Percentiles rank a stretch among this genome's conserved stretches.
These are phyloP conservation scores for Tyrophagus putrescentiae DNA, from an alignment of 1,140 invertebrate species.

Conservation along the genomic window DNA sequence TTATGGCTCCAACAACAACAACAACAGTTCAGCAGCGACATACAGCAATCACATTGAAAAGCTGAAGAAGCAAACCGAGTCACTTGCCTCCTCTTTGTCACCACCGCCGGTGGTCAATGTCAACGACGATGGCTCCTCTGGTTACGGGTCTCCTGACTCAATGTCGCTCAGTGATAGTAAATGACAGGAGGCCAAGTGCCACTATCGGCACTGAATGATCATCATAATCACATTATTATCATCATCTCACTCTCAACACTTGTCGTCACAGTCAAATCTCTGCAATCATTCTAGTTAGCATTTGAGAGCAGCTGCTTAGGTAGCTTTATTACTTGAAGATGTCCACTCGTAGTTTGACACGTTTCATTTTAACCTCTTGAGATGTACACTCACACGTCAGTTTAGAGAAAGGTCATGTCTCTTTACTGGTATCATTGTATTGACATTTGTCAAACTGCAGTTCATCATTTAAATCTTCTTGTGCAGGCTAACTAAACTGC, in stretches of 20 bases:
- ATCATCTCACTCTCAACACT: neutral
- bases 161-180: conserved; percentile 25
- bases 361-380: no score
- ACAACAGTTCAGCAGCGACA: conserved; percentile 42
- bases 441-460: no score
- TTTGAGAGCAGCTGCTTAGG: no score
- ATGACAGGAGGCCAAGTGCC: neutral
- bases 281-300: no score
- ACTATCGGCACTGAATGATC: no score
- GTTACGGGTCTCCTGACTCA: conserved; percentile 34
- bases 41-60: conserved; percentile 44
- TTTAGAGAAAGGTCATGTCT: no score
- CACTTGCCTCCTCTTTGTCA: conserved; percentile 27
- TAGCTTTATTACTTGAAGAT: no score
- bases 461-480: no score
- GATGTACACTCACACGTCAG: no score
- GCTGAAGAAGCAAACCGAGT: conserved; percentile 63
- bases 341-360: no score
- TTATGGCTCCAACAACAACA: conserved; percentile 76
- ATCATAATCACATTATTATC: neutral
- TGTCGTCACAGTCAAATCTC: neutral
- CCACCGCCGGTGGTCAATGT: neutral
- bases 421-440: no score
- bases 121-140: conserved; percentile 36
- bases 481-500: no score